phyloP scores from a whole-genome alignment of 1,140 invertebrate species.

The Ridgeia piscesae region DNA sequence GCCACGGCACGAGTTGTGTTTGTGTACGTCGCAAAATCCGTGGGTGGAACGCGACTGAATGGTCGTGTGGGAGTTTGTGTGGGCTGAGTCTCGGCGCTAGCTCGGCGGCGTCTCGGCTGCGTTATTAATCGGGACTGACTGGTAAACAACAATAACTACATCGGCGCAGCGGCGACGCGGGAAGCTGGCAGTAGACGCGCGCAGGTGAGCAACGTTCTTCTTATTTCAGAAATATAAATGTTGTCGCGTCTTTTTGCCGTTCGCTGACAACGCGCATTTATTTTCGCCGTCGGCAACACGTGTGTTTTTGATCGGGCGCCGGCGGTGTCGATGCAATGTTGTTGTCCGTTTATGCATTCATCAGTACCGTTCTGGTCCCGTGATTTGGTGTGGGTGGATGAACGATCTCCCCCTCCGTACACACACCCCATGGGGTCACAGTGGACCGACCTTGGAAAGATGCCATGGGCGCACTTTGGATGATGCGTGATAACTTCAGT shows the following conservation, averaged over 20 bases:
- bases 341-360: neutral
- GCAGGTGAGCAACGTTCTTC: neutral
- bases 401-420: neutral
- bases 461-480: neutral
- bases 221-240: neutral
- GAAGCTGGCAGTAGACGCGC: neutral
- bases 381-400: conserved; percentile 3
- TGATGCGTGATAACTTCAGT: neutral
- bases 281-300: neutral
- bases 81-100: neutral
- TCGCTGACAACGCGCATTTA: neutral
- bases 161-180: neutral
- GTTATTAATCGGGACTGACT: neutral
- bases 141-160: neutral
- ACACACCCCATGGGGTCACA: neutral
- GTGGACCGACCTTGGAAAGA: neutral
- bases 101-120: neutral
- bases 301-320: neutral
- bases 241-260: neutral
- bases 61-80: conserved; percentile 3
- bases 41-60: conserved; percentile 3
- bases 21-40: conserved; percentile 3
- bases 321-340: neutral
- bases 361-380: neutral
- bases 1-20: neutral